Evolutionary conservation across 1,140 invertebrate species (phyloP).

Genomic region (Drosophila simulans): DNA sequence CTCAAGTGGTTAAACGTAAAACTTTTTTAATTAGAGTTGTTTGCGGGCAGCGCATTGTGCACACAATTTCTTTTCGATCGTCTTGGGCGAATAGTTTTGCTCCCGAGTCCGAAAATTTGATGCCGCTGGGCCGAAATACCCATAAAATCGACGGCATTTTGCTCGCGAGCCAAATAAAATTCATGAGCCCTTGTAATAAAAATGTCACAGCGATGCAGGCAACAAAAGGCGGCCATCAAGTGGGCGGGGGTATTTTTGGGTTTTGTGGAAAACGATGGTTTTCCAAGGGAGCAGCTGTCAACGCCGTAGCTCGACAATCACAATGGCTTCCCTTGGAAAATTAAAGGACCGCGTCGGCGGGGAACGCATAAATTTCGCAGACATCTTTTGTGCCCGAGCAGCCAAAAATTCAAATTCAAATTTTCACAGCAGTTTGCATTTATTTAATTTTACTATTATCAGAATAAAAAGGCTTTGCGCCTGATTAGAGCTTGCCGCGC

Average conservation of each 20-base stretch:
- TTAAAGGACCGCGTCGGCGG: conserved; percentile 8
- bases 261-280: conserved; percentile 1
- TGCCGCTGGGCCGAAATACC: conserved; percentile 30
- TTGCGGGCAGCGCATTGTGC: conserved; percentile 69
- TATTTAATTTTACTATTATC: conserved; percentile 81
- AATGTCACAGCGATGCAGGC: conserved; percentile 61
- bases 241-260: neutral
- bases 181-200: conserved; percentile 80
- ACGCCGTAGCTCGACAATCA: conserved; percentile 70
- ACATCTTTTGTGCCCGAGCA: conserved; percentile 62
- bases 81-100: conserved; percentile 71
- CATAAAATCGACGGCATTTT: conserved; percentile 67
- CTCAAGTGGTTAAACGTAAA: conserved; percentile 81
- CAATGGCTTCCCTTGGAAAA: conserved; percentile 67
- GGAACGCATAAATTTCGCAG: conserved; percentile 63
- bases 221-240: conserved; percentile 60
- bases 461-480: conserved; percentile 80
- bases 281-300: conserved; percentile 58
- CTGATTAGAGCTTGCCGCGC: conserved; percentile 64
- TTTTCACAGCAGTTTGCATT: conserved; percentile 76
- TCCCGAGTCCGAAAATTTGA: conserved; percentile 33
- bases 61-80: conserved; percentile 68
- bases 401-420: conserved; percentile 46
- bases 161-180: conserved; percentile 72
- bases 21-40: conserved; percentile 83